Evolutionary conservation across 2,888 invertebrate genomes (phyloP), one percentile per base, ranked within the genome.

Genomic region (Chaetoderma sp.): DNA sequence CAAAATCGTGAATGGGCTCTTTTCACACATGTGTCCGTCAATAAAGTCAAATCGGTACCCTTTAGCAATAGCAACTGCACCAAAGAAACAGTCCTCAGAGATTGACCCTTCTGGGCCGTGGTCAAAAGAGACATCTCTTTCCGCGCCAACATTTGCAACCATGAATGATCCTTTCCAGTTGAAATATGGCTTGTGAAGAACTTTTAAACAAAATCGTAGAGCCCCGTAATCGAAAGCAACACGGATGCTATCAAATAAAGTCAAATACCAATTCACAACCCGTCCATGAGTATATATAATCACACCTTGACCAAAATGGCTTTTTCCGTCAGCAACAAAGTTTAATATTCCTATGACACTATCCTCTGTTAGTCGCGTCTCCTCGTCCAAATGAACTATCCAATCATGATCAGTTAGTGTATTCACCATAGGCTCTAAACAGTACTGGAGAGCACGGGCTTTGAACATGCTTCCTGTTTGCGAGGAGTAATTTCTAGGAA

Each of bases 81-180:
- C 81, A 68, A 81, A 81, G 69, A 74, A 80, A 55, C 79, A 80
- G 54, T 81, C 81, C 63, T 79, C 79, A 0, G 81, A 78, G 13
- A 78, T 76, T 21, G 78, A 78, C 2, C 77, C 78, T 56, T 79
- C 79, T 0, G 73, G 64, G 36, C 81, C 81, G 68, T 78, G 77
- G 64, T 79, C 79, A 65, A 77, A 79, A 1, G 78, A 68, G 2
- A 81, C 71, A 56, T 68, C 60, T 64, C 71, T 70, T 60, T 82
- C 82, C 5, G 78, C 75, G 5, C 72, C 78, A 1, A 75, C 79
- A 57, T 76, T 79, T 3, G 79, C 75, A 1, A 82, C 80, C 56
- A 82, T 77, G 67, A 78, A 82, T n/a, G 79, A 80, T 6, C 80
- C 82, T 60, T 82, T 82, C 80, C 80, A 80, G 57, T 78, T 79